phyloP scores from a whole-genome alignment of 2,888 invertebrate genomes.

The Agriopis marginaria region DNA sequence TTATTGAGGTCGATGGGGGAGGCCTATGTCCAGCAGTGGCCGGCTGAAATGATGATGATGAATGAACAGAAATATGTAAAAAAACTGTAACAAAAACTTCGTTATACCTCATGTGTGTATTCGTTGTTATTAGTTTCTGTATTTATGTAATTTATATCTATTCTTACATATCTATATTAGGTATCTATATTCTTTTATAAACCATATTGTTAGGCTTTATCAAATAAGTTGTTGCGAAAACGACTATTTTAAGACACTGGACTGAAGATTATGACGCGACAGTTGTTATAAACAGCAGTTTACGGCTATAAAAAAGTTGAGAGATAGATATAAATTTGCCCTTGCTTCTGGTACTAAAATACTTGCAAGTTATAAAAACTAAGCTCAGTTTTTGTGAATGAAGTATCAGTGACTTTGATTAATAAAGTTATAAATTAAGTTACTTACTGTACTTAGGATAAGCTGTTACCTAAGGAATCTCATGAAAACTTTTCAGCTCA shows the following conservation, averaged over 20 bases:
- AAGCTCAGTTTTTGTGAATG: slow-evolving; percentile 16
- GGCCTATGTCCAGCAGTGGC: too few relatives aligned
- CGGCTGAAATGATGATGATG: too few relatives aligned
- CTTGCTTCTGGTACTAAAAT: slow-evolving; percentile 29
- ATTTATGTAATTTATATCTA: too few relatives aligned
- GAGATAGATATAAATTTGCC: slow-evolving; percentile 32
- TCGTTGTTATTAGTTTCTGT: too few relatives aligned
- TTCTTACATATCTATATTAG: too few relatives aligned
- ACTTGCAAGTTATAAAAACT: slow-evolving; percentile 27
- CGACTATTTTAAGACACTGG: slow-evolving; percentile 29
- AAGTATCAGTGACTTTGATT: slow-evolving; percentile 19
- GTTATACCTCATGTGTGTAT: too few relatives aligned
- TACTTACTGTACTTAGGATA: neutral
- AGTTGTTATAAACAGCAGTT: slow-evolving; percentile 35
- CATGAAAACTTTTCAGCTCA: too few relatives aligned
- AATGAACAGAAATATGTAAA: too few relatives aligned
- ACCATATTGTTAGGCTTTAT: slow-evolving; percentile 22
- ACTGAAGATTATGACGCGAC: slow-evolving; percentile 29
- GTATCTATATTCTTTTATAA: neutral
- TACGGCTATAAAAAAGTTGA: slow-evolving; percentile 33
- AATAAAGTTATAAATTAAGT: slow-evolving; percentile 6
- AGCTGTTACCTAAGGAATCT: neutral
- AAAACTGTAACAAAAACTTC: too few relatives aligned
- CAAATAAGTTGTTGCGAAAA: slow-evolving; percentile 32
- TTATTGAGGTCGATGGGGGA: too few relatives aligned